Evolutionary conservation across 2,113 vertebrate species (phyloP).

Genomic region (Clarias gariepinus): DNA sequence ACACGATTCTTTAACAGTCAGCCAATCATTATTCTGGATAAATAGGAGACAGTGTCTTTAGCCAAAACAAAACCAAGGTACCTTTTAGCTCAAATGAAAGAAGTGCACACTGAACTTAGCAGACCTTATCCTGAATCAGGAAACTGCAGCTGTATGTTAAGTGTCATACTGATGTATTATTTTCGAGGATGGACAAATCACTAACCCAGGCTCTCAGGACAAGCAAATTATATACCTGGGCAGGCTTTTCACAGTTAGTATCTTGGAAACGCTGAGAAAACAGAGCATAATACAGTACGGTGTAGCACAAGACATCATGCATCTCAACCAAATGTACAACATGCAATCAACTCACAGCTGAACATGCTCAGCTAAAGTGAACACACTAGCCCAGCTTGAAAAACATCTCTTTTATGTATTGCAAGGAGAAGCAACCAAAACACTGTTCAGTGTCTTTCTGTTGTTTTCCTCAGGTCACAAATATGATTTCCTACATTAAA

Average conservation of each 20-base stretch:
- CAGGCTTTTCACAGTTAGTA: neutral
- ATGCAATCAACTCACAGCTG: no score
- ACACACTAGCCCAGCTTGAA: neutral
- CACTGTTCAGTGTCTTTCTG: neutral
- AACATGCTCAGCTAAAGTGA: neutral
- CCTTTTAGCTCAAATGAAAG: neutral
- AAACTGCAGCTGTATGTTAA: constrained; percentile 1
- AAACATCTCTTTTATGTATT: neutral
- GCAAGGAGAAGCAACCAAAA: neutral
- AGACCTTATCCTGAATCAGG: constrained; percentile 12
- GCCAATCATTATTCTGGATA: neutral
- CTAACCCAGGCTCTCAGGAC: neutral
- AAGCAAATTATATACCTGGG: neutral
- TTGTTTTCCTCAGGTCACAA: neutral
- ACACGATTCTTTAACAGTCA: neutral
- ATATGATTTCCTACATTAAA: neutral
- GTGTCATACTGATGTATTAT: constrained; percentile 1
- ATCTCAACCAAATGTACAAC: neutral
- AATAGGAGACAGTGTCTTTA: neutral
- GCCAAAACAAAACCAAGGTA: neutral
- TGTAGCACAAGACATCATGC: neutral
- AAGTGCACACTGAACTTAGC: neutral
- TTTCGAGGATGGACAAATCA: neutral
- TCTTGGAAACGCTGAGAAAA: neutral
- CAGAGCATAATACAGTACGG: neutral